phyloP scores from a whole-genome alignment of 2,113 vertebrate species.

The Potamarius usumacintae region DNA sequence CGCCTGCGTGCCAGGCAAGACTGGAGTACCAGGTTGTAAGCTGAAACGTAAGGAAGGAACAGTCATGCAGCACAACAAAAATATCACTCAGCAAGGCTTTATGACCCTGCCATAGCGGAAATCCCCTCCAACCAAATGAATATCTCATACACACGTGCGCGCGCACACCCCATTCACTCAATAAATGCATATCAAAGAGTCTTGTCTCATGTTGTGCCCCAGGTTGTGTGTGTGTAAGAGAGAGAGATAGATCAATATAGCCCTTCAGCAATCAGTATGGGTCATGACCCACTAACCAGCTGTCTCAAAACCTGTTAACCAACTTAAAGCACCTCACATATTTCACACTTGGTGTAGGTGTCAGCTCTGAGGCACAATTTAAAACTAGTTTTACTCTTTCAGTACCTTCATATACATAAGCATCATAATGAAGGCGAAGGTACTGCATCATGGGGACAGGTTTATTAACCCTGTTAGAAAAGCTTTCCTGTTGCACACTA shows the following conservation, averaged over 20 bases:
- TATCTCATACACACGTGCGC: slow-evolving; percentile 19
- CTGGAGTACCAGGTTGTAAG: slow-evolving; percentile 32
- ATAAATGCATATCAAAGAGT: slow-evolving; percentile 28
- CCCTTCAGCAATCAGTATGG: not conserved
- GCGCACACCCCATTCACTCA: slow-evolving; percentile 8
- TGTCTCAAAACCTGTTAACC: slow-evolving; percentile 16
- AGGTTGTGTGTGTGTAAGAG: not conserved
- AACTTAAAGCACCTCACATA: not conserved
- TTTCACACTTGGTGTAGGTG: not conserved
- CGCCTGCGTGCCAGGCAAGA: slow-evolving; percentile 24
- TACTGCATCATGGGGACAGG: not conserved
- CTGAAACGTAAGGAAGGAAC: slow-evolving; percentile 23
- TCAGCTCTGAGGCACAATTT: not conserved
- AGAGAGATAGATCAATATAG: not conserved
- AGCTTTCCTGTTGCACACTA: not conserved
- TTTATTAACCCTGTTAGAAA: not conserved
- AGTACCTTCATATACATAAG: not conserved
- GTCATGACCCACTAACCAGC: slow-evolving; percentile 7
- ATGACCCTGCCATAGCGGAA: not conserved
- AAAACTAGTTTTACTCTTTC: not conserved
- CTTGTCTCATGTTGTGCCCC: not conserved
- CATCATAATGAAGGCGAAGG: no score
- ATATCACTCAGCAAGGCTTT: not conserved
- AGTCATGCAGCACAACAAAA: not conserved
- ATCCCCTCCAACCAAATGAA: slow-evolving; percentile 19